Evolutionary conservation across 2,797 vertebrate genomes (phyloP), one percentile per base, ranked within the genome.

Genomic region (Clarias platycephalus): DNA sequence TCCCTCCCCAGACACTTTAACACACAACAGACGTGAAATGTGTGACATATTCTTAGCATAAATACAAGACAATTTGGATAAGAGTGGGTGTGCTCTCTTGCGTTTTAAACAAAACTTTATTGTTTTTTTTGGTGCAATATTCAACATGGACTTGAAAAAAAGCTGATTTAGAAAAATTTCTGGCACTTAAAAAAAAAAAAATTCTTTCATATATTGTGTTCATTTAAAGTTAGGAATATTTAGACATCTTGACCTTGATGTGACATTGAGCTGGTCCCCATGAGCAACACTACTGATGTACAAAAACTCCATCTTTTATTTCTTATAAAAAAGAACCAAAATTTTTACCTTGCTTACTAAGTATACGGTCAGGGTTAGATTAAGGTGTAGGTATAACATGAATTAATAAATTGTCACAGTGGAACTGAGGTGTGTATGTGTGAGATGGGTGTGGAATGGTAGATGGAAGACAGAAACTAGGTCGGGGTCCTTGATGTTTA

Each of bases 401-500:
- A 28, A 37, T n/a, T 37, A 60, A 24, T 77, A 16, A 16, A 77
- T 60, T 60, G 24, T 60, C 24, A 60, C 31, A 82, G 34, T 58
- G 57, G 24, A 26, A 28, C 15, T 10, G 20, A 60, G 66, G 22
- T 67, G 37, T 37, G 62, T 64, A 12, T 76, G 67, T 82, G 66
- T 67, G 62, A 26, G 55, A 66, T 67, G 82, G 71, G 80, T 83
- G 75, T 74, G 75, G 82, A 76, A 28, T 34, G 70, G 74, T 63
- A 53, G 49, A 53, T 53, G 72, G 12, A 68, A 58, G 20, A 71
- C 44, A 49, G n/a, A 64, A 26, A 40, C 80, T 70, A 79, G 74
- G 81, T 86, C 9, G 81, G 85, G 81, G 72, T 77, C 37, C 84
- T 83, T 24, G n/a, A 82, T 88, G 83, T 87, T 88, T 85, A 85